Conservation (phyloP, 1,140 invertebrate species). For the Whitmania pigra region DNA sequence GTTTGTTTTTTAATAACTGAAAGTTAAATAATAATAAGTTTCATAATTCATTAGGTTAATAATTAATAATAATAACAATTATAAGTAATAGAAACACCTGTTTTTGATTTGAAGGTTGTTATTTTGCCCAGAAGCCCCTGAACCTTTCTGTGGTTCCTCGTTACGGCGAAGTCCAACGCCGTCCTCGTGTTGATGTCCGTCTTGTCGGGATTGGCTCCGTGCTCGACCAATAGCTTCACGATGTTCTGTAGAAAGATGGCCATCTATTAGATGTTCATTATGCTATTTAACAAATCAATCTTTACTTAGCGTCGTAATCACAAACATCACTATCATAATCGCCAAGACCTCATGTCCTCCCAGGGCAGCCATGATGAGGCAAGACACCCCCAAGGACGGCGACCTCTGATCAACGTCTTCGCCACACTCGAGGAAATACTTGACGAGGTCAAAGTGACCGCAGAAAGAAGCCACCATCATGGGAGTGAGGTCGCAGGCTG, state of each 20-base stretch:
- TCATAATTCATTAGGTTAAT: too few species aligned
- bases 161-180: constrained; percentile 39
- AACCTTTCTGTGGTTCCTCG: constrained; percentile 36
- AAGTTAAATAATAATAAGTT: neutral
- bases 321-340: neutral
- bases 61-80: too few species aligned
- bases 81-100: constrained; percentile 34
- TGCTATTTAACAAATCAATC: neutral
- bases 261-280: neutral
- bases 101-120: constrained; percentile 37
- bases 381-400: constrained; percentile 34
- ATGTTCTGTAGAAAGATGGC: constrained; percentile 33
- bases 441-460: constrained; percentile 38
- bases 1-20: neutral
- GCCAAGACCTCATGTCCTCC: constrained; percentile 34
- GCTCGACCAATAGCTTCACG: constrained; percentile 39
- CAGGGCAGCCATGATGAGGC: constrained; percentile 39
- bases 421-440: constrained; percentile 37
- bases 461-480: constrained; percentile 38
- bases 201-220: constrained; percentile 38
- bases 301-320: neutral
- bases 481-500: constrained; percentile 37
- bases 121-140: constrained; percentile 37
- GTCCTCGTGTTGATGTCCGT: constrained; percentile 37
- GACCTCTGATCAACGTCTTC: constrained; percentile 39